Evolutionary conservation across 1,140 invertebrate species (phyloP).

Genomic region (Eriosoma lanigerum): DNA sequence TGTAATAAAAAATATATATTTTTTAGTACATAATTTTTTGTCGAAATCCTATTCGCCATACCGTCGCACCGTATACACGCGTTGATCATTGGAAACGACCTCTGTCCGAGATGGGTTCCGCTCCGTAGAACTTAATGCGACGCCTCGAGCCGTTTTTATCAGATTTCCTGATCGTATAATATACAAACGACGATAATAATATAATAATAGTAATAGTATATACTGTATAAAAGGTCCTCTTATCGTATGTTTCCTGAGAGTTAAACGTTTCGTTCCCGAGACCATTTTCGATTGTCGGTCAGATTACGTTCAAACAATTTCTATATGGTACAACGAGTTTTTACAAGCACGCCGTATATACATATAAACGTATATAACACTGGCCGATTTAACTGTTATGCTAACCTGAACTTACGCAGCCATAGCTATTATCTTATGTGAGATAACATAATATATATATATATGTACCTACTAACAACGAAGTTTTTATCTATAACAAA

Average conservation of each 20-base stretch:
- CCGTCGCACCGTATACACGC: neutral
- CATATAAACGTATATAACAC: neutral
- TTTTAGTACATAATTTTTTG: too few relatives aligned
- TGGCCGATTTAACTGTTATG: too few relatives aligned
- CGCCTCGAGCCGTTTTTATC: constrained; percentile 10
- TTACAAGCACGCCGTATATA: neutral
- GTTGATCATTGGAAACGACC: constrained; percentile 3
- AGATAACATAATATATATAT: too few relatives aligned
- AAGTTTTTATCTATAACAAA: too few relatives aligned
- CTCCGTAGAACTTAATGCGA: constrained; percentile 25
- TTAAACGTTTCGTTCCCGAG: constrained; percentile 3
- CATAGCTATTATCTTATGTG: too few relatives aligned
- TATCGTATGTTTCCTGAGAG: too few relatives aligned
- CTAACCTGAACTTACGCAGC: too few relatives aligned
- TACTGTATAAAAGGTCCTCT: too few relatives aligned
- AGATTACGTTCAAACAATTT: neutral
- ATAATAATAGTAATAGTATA: neutral
- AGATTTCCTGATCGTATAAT: neutral
- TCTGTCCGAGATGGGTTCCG: neutral
- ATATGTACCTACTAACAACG: too few relatives aligned
- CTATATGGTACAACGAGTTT: neutral
- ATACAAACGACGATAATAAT: neutral
- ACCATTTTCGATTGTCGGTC: neutral
- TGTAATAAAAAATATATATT: neutral
- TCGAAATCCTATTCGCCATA: neutral